Percentiles rank a stretch among this genome's conserved stretches.
Conservation (phyloP, 2,797 vertebrate genomes). For the Melopsittacus undulatus region DNA sequence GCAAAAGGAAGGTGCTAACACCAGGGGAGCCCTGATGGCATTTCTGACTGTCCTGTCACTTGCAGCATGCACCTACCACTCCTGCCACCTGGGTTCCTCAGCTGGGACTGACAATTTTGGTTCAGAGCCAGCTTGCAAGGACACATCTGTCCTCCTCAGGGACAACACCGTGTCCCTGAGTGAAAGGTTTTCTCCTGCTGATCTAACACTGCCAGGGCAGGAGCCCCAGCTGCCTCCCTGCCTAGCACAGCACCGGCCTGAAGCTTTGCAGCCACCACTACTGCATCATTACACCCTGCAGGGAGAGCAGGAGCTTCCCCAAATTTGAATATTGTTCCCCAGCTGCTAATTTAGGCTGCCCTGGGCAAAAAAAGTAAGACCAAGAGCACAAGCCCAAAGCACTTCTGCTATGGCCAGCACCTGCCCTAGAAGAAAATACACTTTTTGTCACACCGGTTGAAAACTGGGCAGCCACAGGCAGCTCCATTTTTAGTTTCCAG, state of each 20-base stretch:
- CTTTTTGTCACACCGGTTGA: neutral
- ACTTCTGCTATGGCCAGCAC: neutral
- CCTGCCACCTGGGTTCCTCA: neutral
- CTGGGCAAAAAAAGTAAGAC: neutral
- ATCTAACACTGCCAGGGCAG: neutral
- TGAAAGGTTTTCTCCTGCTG: neutral
- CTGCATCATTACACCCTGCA: neutral
- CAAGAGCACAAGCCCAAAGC: neutral
- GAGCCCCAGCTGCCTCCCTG: neutral
- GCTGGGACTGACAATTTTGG: neutral
- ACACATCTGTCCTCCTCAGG: neutral
- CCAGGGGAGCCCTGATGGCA: neutral
- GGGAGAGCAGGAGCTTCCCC: neutral
- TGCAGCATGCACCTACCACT: neutral
- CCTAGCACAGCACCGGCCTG: neutral
- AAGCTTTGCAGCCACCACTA: neutral
- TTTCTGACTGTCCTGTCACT: neutral
- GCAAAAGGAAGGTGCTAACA: neutral
- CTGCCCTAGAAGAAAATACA: neutral
- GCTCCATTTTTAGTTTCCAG: neutral
- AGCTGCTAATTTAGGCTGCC: neutral
- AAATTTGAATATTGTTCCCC: neutral
- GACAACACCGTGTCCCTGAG: neutral
- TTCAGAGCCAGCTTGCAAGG: neutral
- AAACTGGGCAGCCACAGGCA: neutral